Percentiles rank a stretch among this genome's conserved stretches.
These are phyloP conservation scores for Cuniculus paca DNA, from an alignment of 2,797 vertebrate species.

Conservation along the genomic window DNA sequence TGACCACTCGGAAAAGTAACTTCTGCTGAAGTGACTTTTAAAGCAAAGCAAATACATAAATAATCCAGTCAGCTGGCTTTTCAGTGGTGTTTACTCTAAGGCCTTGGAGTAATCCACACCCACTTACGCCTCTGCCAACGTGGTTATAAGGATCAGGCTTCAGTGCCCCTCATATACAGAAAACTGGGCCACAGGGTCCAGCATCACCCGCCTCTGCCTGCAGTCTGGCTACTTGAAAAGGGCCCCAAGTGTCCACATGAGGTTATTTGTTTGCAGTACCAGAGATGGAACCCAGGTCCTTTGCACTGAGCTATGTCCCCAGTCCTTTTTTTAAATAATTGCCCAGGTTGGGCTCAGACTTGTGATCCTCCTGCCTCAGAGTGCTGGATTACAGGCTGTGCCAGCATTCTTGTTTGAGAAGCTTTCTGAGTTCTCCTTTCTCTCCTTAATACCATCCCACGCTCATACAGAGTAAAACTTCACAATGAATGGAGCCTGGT, in stretches of 20 bases:
- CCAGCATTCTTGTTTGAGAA: not conserved
- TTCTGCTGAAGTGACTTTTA: conserved; percentile 3
- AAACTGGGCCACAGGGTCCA: not conserved
- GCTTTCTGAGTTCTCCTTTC: not conserved
- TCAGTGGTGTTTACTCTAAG: not conserved
- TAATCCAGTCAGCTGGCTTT: not conserved
- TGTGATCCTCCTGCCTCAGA: not conserved
- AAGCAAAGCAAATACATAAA: conserved; percentile 41
- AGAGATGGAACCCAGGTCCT: not conserved
- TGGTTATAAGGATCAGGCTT: not conserved
- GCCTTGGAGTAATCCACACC: not conserved
- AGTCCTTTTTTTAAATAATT: not conserved
- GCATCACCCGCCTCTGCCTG: not conserved
- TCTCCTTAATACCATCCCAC: not conserved
- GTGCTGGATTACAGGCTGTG: not conserved
- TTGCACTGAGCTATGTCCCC: not conserved
- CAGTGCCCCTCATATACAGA: not conserved
- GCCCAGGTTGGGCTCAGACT: not conserved
- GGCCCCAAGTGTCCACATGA: rapidly evolving
- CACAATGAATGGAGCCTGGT: not conserved
- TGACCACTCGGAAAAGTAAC: not conserved
- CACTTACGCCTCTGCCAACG: not conserved
- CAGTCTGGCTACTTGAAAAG: not conserved
- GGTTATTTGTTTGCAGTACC: not conserved
- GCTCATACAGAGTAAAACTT: not conserved